phyloP scores from a whole-genome alignment of 2,888 invertebrate species.

The Pomacea canaliculata region DNA sequence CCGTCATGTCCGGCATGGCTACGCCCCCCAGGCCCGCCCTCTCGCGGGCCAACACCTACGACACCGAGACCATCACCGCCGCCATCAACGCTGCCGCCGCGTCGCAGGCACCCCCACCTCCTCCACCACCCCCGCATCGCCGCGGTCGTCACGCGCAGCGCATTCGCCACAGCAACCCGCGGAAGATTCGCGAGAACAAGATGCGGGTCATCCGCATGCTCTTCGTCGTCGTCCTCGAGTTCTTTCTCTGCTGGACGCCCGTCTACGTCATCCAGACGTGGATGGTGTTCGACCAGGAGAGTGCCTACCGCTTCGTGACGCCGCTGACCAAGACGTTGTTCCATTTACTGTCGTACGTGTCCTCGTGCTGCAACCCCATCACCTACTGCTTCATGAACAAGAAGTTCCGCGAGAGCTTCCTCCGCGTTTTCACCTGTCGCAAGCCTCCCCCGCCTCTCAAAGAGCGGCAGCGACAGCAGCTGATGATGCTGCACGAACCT shows the following conservation, averaged over 20 bases:
- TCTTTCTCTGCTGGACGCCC: constrained; percentile 92
- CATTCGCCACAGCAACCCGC: constrained; percentile 77
- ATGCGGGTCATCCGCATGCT: constrained; percentile 78
- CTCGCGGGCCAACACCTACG: constrained; percentile 71
- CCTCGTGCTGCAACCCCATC: constrained; percentile 88
- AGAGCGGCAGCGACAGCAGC: constrained; percentile 27
- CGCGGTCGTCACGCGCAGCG: constrained; percentile 21
- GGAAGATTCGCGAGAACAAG: constrained; percentile 79
- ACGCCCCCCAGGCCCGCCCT: constrained; percentile 14
- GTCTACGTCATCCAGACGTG: constrained; percentile 84
- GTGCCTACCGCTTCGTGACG: constrained; percentile 69
- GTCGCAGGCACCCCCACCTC: constrained; percentile 75
- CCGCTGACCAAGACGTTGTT: constrained; percentile 75
- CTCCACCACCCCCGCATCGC: constrained; percentile 44
- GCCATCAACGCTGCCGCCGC: constrained; percentile 84
- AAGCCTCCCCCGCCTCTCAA: constrained; percentile 26
- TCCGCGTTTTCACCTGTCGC: constrained; percentile 80
- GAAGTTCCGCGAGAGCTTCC: constrained; percentile 85
- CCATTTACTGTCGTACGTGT: constrained; percentile 83
- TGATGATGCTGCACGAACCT: constrained; percentile 26
- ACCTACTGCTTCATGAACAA: constrained; percentile 93
- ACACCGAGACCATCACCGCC: constrained; percentile 73
- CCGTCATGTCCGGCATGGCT: constrained; percentile 17
- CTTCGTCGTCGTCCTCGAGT: constrained; percentile 87
- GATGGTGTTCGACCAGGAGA: constrained; percentile 80